Evolutionary conservation across 2,888 invertebrate genomes (phyloP).

Genomic region (Ectemnius cavifrons): DNA sequence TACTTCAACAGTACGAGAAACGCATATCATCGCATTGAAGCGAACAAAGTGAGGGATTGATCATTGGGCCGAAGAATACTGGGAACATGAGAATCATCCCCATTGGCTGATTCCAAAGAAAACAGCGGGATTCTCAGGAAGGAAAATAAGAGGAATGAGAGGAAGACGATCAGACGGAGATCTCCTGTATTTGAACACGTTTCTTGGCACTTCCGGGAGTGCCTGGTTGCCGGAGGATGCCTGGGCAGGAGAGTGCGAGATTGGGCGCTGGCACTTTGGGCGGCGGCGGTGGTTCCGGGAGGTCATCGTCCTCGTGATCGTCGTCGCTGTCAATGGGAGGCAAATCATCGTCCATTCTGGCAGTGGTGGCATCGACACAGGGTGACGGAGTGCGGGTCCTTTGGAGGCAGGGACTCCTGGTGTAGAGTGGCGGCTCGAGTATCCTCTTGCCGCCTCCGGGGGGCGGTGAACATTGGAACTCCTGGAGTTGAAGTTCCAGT

Average conservation of each 20-base stretch:
- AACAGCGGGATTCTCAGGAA: not conserved
- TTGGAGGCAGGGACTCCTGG: slow-evolving; percentile 64
- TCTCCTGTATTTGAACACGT: slow-evolving; percentile 95
- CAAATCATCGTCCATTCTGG: slow-evolving; percentile 73
- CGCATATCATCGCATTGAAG: too few species aligned
- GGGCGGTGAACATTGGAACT: slow-evolving; percentile 82
- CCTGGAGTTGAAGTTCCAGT: slow-evolving; percentile 82
- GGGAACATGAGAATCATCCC: too few species aligned
- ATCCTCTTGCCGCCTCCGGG: slow-evolving; percentile 74
- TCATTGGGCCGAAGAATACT: too few species aligned
- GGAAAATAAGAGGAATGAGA: not conserved
- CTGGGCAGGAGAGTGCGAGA: slow-evolving; percentile 78
- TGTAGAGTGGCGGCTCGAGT: slow-evolving; percentile 70
- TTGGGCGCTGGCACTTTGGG: slow-evolving; percentile 80
- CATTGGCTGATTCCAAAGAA: too few species aligned
- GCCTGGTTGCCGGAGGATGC: slow-evolving; percentile 84
- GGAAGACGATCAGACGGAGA: slow-evolving; percentile 84
- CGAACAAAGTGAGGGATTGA: too few species aligned
- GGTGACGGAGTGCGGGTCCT: slow-evolving; percentile 72
- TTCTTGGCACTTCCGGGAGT: slow-evolving; percentile 91
- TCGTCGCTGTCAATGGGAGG: slow-evolving; percentile 71
- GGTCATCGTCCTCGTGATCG: slow-evolving; percentile 78
- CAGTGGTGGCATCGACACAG: slow-evolving; percentile 73
- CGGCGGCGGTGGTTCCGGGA: slow-evolving; percentile 83
- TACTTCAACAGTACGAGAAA: too few species aligned